These are phyloP conservation scores for Poecile atricapillus DNA, from an alignment of 2,113 vertebrate genomes.

Conservation along the genomic window DNA sequence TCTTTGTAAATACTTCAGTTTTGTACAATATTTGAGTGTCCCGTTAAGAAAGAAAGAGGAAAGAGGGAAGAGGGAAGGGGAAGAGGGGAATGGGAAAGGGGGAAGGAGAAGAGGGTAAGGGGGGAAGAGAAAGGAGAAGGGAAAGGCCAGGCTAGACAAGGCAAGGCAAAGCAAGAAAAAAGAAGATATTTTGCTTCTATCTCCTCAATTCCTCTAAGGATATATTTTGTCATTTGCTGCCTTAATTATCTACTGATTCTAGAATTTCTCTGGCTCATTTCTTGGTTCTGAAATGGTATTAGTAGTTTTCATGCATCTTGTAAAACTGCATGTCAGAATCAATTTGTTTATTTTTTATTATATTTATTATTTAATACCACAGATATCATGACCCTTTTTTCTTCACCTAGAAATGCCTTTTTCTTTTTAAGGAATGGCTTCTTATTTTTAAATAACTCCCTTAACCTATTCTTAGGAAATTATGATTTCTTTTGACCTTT, in stretches of 20 bases:
- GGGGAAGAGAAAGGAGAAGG: too few relatives aligned
- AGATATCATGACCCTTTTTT: background rate
- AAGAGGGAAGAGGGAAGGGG: rapidly evolving
- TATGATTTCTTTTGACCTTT: background rate
- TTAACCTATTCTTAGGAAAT: background rate
- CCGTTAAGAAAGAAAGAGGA: background rate
- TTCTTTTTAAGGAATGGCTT: background rate
- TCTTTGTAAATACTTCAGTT: background rate
- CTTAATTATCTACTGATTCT: background rate
- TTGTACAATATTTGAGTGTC: background rate
- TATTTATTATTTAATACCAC: background rate
- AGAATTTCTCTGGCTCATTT: background rate
- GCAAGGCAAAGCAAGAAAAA: too few relatives aligned
- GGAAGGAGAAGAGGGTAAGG: rapidly evolving
- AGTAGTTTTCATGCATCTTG: background rate
- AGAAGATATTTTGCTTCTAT: background rate
- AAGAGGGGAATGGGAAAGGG: rapidly evolving
- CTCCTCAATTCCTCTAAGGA: background rate
- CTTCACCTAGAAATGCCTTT: background rate
- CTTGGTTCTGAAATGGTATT: background rate
- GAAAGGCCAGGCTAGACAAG: too few relatives aligned
- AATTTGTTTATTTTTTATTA: background rate
- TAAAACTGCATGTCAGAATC: background rate
- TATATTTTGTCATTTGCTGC: background rate
- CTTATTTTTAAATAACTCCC: background rate